Conservation (phyloP, 2,797 vertebrate species). For the Phalloptychus januarius region DNA sequence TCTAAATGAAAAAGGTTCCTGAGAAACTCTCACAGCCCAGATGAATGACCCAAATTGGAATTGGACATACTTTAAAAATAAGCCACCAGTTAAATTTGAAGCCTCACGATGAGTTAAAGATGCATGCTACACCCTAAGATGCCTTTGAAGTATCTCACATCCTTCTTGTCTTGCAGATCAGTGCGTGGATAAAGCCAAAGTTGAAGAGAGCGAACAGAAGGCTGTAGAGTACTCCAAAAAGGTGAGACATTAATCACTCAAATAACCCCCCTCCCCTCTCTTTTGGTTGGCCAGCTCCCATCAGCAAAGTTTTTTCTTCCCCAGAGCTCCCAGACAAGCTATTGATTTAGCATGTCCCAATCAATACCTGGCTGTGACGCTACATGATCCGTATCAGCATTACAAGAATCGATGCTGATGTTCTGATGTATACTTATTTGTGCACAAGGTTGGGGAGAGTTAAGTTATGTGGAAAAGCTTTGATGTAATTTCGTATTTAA, state of each 20-base stretch:
- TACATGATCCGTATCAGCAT: slow-evolving; percentile 83
- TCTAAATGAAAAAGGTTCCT: not conserved
- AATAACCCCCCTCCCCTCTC: slow-evolving; percentile 23
- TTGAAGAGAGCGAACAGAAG: slow-evolving; percentile 96
- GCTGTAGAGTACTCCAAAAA: slow-evolving; percentile 95
- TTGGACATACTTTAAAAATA: slow-evolving; percentile 9
- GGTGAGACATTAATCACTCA: slow-evolving; percentile 82
- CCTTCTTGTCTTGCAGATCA: slow-evolving; percentile 84
- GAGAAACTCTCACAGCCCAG: not conserved
- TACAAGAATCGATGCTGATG: slow-evolving; percentile 77
- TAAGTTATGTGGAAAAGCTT: slow-evolving; percentile 64
- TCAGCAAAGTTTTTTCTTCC: slow-evolving; percentile 72
- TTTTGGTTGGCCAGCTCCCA: slow-evolving; percentile 63
- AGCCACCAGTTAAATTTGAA: slow-evolving; percentile 11
- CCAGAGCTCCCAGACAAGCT: slow-evolving; percentile 73
- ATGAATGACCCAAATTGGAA: not conserved
- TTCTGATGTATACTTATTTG: slow-evolving; percentile 77
- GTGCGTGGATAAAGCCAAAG: slow-evolving; percentile 95
- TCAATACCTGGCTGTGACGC: slow-evolving; percentile 82
- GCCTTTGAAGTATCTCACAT: slow-evolving; percentile 14
- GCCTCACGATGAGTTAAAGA: slow-evolving; percentile 12
- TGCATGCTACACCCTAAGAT: not conserved
- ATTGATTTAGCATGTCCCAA: slow-evolving; percentile 80
- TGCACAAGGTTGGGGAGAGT: slow-evolving; percentile 50
- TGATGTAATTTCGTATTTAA: slow-evolving; percentile 36